Percentiles rank a stretch among this genome's conserved stretches.
Conservation (phyloP, 2,888 invertebrate species). For the Conops quadrifasciatus region DNA sequence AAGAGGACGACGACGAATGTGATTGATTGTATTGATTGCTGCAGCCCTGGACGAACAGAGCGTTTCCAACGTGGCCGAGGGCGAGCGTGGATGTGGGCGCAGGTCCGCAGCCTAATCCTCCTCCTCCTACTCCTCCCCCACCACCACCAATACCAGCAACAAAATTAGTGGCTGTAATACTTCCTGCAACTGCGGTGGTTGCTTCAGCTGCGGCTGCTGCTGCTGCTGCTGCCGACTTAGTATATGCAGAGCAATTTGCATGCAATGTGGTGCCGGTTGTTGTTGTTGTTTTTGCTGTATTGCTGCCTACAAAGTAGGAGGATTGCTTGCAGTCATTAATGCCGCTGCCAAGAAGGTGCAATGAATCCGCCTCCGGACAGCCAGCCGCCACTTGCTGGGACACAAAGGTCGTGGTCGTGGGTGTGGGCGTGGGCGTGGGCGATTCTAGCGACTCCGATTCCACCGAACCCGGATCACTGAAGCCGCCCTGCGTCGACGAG, state of each 20-base stretch:
- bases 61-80: conserved; percentile 62
- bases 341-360: conserved; percentile 6
- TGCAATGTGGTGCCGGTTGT: conserved; percentile 36
- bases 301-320: conserved; percentile 16
- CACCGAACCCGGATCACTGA: conserved; percentile 74
- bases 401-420: conserved; percentile 36
- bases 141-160: background rate
- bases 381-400: background rate
- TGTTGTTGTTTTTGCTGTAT: conserved; percentile 38
- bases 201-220: conserved; percentile 38
- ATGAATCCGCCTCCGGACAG: background rate
- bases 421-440: conserved; percentile 56
- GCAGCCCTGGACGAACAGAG: conserved; percentile 61
- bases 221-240: conserved; percentile 34
- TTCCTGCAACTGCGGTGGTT: conserved; percentile 1
- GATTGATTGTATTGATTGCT: conserved; percentile 59
- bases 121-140: background rate
- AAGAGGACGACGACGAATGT: conserved; percentile 46
- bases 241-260: conserved; percentile 36
- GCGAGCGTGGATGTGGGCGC: conserved; percentile 44
- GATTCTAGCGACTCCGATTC: conserved; percentile 66
- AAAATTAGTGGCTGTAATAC: background rate
- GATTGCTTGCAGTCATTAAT: background rate
- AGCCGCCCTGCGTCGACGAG: conserved; percentile 73
- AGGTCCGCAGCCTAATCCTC: background rate